Base-by-base conservation (phyloP, 2,797 vertebrate genomes). In the Atherinosoma microstoma region DNA sequence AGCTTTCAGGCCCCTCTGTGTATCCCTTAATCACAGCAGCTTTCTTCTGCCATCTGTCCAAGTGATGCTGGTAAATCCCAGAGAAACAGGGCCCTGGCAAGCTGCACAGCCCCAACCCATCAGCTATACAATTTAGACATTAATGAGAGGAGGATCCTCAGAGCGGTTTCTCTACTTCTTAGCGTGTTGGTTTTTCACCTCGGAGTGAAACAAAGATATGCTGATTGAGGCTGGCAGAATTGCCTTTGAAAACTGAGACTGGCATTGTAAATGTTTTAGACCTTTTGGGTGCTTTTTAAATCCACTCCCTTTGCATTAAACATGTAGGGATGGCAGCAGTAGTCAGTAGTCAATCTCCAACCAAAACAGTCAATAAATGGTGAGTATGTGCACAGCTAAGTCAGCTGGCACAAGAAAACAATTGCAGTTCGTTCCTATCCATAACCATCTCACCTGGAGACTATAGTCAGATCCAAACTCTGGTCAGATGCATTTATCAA, bases 41-140 rank as follows among this genome's bases (percentile, higher is more conserved):
- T 84, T 85, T 77, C 85, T 62, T 70, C 65, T 32, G 70, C 91
- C 91, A 93, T 93, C 93, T 93, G 92, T 76, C 86, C 82, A 69
- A 82, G 82, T 70, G 83, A 86, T 70, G 84, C 73, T 73, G 76
- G 49, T 49, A 71, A 81, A 81, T 84, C 88, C 85, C 88, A 76
- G 42, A 73, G 87, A 85, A 85, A 47, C 66, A 42, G 66, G 72
- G 68, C 73, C 64, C 66, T 83, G 87, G 88, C 89, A 86, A 86
- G 67, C 86, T 69, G 58, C 67, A 45, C 79, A 56, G 56, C 68
- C 58, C 59, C 65, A 29, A 58, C 53, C 69, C 80, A 83, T 83
- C 80, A 88, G 84, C 89, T 58, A 80, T 64, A 83, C 80, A 72
- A 88, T 88, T 90, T 84, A 91, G 90, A 91, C 89, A 84, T 91